A percentile compares a stretch with the other conserved stretches of the same genome.
Evolutionary conservation across 2,113 vertebrate species (phyloP).

Genomic region (Rostratula benghalensis): DNA sequence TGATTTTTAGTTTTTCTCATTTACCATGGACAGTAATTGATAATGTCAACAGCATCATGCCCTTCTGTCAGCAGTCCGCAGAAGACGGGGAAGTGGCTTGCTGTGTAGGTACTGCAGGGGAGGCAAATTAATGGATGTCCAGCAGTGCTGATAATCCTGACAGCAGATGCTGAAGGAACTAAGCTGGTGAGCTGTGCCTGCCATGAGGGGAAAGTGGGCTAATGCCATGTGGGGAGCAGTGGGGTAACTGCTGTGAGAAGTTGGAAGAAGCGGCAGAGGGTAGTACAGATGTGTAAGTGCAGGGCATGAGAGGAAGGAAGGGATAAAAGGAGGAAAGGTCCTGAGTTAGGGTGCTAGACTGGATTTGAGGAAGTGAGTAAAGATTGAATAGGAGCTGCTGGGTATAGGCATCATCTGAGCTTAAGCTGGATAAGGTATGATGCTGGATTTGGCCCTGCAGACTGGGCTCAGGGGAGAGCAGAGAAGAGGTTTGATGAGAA

Average conservation of each 20-base stretch:
- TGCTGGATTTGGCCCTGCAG: not conserved
- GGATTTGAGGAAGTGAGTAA: not conserved
- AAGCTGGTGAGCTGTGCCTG: not conserved
- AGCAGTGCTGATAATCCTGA: not conserved
- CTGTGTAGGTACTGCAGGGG: not conserved
- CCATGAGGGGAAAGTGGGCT: not conserved
- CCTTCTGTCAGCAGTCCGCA: not conserved
- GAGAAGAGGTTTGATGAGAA: not conserved
- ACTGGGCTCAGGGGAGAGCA: not conserved
- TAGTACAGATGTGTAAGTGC: not conserved
- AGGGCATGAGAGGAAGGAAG: not conserved
- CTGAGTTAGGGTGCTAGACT: not conserved
- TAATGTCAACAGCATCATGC: rapidly evolving
- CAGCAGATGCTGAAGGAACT: not conserved
- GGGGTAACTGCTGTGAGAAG: not conserved
- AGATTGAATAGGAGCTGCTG: not conserved
- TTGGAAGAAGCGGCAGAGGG: not conserved
- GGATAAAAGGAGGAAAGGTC: not conserved
- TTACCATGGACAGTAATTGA: not conserved
- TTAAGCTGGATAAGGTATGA: rapidly evolving
- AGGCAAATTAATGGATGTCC: not conserved
- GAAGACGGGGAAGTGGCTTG: not conserved
- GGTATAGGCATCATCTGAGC: not conserved
- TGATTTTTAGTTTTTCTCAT: not conserved
- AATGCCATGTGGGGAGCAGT: rapidly evolving